Base-by-base conservation (phyloP, 2,888 invertebrate species). In the Amiota communis region DNA sequence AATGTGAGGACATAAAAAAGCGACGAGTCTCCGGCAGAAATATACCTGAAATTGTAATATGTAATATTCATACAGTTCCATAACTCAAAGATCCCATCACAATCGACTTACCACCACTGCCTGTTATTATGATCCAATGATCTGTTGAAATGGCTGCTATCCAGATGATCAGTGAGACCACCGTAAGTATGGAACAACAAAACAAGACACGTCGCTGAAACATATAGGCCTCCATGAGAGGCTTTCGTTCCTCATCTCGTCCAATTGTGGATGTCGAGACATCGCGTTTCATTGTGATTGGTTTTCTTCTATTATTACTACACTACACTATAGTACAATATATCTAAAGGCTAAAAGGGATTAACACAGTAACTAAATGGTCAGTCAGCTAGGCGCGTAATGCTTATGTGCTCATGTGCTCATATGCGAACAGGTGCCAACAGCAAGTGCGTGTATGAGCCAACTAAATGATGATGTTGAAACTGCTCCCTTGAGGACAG, bases 181-280 rank as follows among this genome's bases (percentile, higher is more conserved):
- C 93, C 63, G 94, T 91, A 12, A 94, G 89, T 12, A 92, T 87
- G 0, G 95, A 95, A 83, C 94, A 94, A 1, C 92, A 93, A 72
- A 95, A 92, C 49, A 95, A 91, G n/a, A 94, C 91, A 12, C 95
- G 91, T 68, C 95, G 91, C 87, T 95, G 95, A 70, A 94, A 91
- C 79, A 94, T 91, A 72, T 94, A 90, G 2, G 93, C 93, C 74
- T 92, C 92, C 86, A 92, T 88, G 57, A 92, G 88, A 0, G 92
- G 92, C 75, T 92, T 90, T 11, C 93, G 87, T 75, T 91, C 92
- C 48, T 92, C 92, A n/a, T 91, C 91, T 20, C 88, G 89, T n/a
- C 92, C 92, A 74, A 93, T 91, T 4, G 93, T 92, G 20, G 93
- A 93, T n/a, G 93, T 93, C 13, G 93, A 93, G 63, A 85, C 81